These are phyloP conservation scores for Psilanteris sp. DNA, from an alignment of 1,140 invertebrate species.

Conservation along the genomic window DNA sequence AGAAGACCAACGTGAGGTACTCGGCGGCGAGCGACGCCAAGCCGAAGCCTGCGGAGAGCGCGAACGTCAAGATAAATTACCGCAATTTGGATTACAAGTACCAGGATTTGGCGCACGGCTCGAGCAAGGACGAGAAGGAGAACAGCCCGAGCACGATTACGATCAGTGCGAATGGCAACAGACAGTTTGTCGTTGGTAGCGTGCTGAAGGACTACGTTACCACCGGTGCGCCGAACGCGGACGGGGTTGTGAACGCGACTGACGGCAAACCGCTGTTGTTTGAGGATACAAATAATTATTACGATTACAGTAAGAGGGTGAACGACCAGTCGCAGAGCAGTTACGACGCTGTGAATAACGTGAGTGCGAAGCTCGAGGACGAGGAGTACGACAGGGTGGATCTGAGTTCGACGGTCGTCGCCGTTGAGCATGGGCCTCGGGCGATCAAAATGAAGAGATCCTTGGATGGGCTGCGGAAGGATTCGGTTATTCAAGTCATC, in stretches of 20 bases:
- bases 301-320: conserved; percentile 59
- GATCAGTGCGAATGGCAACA: conserved; percentile 63
- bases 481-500: conserved; percentile 72
- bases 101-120: conserved; percentile 60
- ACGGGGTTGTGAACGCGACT: conserved; percentile 18
- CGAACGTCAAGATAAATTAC: conserved; percentile 66
- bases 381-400: conserved; percentile 69
- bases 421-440: conserved; percentile 80
- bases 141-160: conserved; percentile 60
- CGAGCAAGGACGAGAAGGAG: conserved; percentile 70
- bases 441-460: conserved; percentile 69
- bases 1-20: conserved; percentile 63
- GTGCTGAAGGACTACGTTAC: conserved; percentile 73
- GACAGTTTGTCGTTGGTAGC: conserved; percentile 76
- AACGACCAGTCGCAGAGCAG: conserved; percentile 1
- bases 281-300: conserved; percentile 52
- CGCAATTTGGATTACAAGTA: conserved; percentile 76
- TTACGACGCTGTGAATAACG: conserved; percentile 13
- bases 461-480: conserved; percentile 15
- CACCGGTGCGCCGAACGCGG: conserved; percentile 8
- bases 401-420: conserved; percentile 73
- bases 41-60: conserved; percentile 68
- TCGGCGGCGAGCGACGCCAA: conserved; percentile 42
- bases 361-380: conserved; percentile 56
- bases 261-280: conserved; percentile 7